phyloP scores from a whole-genome alignment of 2,797 vertebrate genomes.

The Dipus sagitta region DNA sequence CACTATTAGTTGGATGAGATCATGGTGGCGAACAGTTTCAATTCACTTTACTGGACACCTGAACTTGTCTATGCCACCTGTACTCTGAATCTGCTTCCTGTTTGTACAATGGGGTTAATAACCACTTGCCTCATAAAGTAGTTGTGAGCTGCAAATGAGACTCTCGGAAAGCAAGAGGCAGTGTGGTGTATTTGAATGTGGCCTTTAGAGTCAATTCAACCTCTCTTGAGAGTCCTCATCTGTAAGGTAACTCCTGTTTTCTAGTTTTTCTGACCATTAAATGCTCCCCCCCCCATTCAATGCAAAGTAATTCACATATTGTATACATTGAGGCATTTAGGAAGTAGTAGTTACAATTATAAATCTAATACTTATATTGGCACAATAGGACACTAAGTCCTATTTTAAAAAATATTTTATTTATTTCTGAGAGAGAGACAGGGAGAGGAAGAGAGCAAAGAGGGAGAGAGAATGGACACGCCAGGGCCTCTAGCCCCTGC shows the following conservation, averaged over 20 bases:
- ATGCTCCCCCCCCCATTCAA: neutral
- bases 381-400: too few species aligned
- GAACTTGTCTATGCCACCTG: neutral
- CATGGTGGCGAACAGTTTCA: neutral
- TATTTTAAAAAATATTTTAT: too few species aligned
- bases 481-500: too few species aligned
- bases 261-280: neutral
- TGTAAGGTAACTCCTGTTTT: neutral
- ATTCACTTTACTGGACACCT: neutral
- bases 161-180: constrained; percentile 14
- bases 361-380: neutral
- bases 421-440: too few species aligned
- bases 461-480: too few species aligned
- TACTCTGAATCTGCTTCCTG: constrained; percentile 7
- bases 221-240: neutral
- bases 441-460: too few species aligned
- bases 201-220: neutral
- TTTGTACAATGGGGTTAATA: neutral
- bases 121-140: neutral
- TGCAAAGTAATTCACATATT: constrained; percentile 15
- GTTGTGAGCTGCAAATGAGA: neutral
- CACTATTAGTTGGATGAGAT: neutral
- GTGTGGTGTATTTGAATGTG: neutral
- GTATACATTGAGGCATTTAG: neutral
- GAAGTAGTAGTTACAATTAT: constrained; percentile 8